These are phyloP conservation scores for Drosophila mulleri DNA, from an alignment of 2,888 invertebrate genomes.

Conservation along the genomic window DNA sequence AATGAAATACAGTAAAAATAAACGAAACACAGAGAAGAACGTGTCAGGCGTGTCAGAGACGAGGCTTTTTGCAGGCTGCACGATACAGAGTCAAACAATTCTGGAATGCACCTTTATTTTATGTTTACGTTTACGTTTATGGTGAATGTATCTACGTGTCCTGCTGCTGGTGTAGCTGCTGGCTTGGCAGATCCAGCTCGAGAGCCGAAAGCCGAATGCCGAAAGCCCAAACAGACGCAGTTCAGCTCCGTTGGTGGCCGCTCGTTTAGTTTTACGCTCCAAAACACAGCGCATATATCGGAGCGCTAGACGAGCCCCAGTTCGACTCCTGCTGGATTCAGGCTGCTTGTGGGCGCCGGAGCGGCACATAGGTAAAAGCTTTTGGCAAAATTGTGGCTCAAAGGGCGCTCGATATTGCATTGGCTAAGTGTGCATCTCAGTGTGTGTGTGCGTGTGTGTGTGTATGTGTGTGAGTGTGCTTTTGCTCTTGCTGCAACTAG, in stretches of 20 bases:
- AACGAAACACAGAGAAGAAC: conserved; percentile 22
- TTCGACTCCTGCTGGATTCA: conserved; percentile 3
- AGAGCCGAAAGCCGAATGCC: conserved; percentile 22
- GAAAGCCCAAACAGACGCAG: conserved; percentile 37
- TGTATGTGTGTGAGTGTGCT: conserved; percentile 19
- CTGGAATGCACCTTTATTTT: conserved; percentile 72
- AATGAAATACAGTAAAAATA: conserved; percentile 41
- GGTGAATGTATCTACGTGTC: conserved; percentile 65
- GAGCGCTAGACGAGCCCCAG: conserved; percentile 45
- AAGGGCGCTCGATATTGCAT: conserved; percentile 79
- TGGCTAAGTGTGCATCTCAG: conserved; percentile 26
- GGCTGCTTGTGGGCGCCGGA: conserved; percentile 50
- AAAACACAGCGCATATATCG: conserved; percentile 67
- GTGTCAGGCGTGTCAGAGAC: conserved; percentile 13
- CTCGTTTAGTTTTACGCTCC: conserved; percentile 81
- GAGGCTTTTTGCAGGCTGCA: conserved; percentile 22
- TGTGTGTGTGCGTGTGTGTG: conserved; percentile 15
- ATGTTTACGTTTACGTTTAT: conserved; percentile 68
- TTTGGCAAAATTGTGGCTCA: conserved; percentile 76
- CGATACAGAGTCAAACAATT: conserved; percentile 77
- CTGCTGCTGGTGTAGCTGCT: conserved; percentile 15
- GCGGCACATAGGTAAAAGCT: conserved; percentile 78
- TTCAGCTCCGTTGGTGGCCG: conserved; percentile 63
- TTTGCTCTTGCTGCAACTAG: conserved; percentile 65
- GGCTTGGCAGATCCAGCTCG: conserved; percentile 8